Conservation (phyloP, 1,140 invertebrate genomes). For the Ooceraea biroi region DNA sequence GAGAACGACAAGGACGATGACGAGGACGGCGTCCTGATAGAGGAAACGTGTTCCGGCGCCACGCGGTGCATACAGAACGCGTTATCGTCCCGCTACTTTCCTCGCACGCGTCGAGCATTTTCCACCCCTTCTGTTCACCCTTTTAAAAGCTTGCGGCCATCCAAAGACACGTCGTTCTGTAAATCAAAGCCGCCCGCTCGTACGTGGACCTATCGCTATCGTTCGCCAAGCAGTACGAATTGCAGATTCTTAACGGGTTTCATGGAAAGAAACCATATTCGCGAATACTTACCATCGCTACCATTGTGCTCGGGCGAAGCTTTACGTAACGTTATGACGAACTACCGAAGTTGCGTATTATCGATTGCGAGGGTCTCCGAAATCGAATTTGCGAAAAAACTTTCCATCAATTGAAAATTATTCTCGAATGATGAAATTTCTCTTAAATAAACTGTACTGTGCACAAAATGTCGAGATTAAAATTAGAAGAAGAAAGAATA, state of each 20-base stretch:
- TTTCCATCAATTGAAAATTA: neutral
- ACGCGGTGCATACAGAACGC: constrained; percentile 50
- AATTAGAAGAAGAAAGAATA: neutral
- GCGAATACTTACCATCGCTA: neutral
- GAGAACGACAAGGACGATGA: constrained; percentile 5
- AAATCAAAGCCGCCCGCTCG: constrained; percentile 39
- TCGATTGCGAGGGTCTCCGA: neutral
- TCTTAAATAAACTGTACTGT: neutral
- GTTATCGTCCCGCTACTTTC: constrained; percentile 17
- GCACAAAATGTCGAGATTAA: neutral
- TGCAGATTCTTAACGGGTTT: neutral
- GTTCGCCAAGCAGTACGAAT: neutral
- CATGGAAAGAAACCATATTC: neutral
- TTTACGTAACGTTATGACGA: constrained; percentile 4
- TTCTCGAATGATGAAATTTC: neutral
- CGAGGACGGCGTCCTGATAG: constrained; percentile 46
- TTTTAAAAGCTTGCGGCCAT: constrained; percentile 32
- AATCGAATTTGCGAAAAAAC: neutral
- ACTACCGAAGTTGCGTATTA: neutral
- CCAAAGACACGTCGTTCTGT: constrained; percentile 39
- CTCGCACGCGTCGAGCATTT: constrained; percentile 48
- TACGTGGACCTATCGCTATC: constrained; percentile 21
- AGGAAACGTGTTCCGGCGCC: constrained; percentile 45
- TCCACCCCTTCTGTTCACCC: neutral
- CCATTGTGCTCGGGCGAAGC: too few relatives aligned